Evolutionary conservation across 2,888 invertebrate species (phyloP).

Genomic region (Oscheius sp.): DNA sequence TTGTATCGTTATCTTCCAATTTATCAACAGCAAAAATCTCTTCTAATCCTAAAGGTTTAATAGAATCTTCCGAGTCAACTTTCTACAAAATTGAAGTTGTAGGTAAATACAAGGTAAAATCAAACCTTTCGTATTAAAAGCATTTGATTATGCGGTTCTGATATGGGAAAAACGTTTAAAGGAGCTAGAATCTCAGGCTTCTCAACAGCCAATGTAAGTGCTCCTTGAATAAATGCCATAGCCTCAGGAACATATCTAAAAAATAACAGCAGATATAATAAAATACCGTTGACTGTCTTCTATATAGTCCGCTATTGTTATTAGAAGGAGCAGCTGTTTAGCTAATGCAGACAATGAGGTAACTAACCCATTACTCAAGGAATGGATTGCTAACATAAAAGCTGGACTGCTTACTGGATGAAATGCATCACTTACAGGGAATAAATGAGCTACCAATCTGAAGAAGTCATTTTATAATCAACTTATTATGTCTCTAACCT

Average conservation of each 20-base stretch:
- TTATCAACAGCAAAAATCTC: slow-evolving; percentile 8
- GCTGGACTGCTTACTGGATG: slow-evolving; percentile 89
- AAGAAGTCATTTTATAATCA: slow-evolving; percentile 72
- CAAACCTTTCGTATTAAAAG: slow-evolving; percentile 31
- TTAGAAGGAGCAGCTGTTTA: slow-evolving; percentile 40
- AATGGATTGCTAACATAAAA: slow-evolving; percentile 82
- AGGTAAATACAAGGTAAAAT: neutral
- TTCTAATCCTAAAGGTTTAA: slow-evolving; percentile 2
- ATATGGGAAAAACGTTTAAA: slow-evolving; percentile 55
- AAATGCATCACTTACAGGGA: slow-evolving; percentile 87
- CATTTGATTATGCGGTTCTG: slow-evolving; percentile 54
- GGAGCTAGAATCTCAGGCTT: slow-evolving; percentile 34
- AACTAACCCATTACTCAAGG: slow-evolving; percentile 42
- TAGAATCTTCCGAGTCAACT: neutral
- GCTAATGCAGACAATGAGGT: slow-evolving; percentile 33
- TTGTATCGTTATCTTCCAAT: slow-evolving; percentile 5
- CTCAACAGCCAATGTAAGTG: slow-evolving; percentile 78
- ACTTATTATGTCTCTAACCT: neutral
- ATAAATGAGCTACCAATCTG: slow-evolving; percentile 83
- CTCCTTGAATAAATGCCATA: slow-evolving; percentile 82
- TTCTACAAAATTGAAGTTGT: neutral
- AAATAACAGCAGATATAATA: too few species aligned
- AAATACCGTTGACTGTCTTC: slow-evolving; percentile 53
- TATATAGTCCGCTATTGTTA: slow-evolving; percentile 46
- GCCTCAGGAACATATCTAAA: slow-evolving; percentile 81